These are phyloP conservation scores for Strix aluco DNA, from an alignment of 2,113 vertebrate genomes.

Conservation along the genomic window DNA sequence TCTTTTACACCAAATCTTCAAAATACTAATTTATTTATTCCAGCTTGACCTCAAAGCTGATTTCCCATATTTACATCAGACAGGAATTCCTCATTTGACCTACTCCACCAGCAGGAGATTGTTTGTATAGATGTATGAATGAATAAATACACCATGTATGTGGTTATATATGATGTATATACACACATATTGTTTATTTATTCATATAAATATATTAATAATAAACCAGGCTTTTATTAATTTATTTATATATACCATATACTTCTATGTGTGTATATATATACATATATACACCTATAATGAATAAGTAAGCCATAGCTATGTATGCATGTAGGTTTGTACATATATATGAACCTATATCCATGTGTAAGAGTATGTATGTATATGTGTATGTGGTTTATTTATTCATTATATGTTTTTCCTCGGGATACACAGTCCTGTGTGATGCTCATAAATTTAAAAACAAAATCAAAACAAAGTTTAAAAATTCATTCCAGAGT, in stretches of 20 bases:
- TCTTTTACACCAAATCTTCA: background rate
- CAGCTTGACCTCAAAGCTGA: background rate
- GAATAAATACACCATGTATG: background rate
- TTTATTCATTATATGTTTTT: background rate
- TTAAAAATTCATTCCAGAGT: background rate
- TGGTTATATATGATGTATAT: background rate
- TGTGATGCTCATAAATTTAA: background rate
- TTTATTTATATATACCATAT: background rate
- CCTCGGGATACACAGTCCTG: background rate
- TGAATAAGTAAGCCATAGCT: background rate
- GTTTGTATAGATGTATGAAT: background rate
- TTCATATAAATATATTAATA: background rate
- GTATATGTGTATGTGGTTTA: background rate
- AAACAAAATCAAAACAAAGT: background rate
- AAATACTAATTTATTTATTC: background rate
- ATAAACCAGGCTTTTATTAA: background rate
- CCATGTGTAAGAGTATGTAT: background rate
- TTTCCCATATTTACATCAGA: background rate
- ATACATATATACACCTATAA: background rate
- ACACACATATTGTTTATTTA: background rate
- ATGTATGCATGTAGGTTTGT: background rate
- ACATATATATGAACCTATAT: background rate
- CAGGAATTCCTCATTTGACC: background rate
- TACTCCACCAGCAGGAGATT: background rate
- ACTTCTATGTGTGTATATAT: accelerated